These are phyloP conservation scores for Macaria notata DNA, from an alignment of 2,888 invertebrate genomes.

Conservation along the genomic window DNA sequence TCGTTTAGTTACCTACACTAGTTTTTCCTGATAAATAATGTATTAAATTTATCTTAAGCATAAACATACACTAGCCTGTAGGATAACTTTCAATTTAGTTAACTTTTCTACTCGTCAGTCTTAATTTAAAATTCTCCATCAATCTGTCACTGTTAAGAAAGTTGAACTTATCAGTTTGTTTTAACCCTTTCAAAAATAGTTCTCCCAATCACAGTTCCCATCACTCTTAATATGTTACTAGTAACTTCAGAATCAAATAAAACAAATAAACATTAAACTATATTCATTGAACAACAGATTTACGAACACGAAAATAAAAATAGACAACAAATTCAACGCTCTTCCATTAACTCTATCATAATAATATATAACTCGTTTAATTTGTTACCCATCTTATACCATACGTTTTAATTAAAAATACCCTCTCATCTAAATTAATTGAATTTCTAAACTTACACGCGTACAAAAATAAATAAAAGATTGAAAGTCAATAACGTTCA, in stretches of 20 bases:
- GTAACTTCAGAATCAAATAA: background rate
- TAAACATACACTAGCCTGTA: background rate
- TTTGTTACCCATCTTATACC: conserved; percentile 1
- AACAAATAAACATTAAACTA: background rate
- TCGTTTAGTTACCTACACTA: too few relatives aligned
- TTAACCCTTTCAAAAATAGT: conserved; percentile 13
- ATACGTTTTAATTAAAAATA: conserved; percentile 22
- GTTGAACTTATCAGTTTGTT: conserved; percentile 10
- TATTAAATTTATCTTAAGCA: too few relatives aligned
- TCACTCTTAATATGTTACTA: background rate
- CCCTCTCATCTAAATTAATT: conserved; percentile 39
- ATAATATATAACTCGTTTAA: conserved; percentile 1
- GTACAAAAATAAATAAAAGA: conserved; percentile 32
- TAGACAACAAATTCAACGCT: conserved; percentile 8
- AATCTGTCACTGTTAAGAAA: conserved; percentile 15
- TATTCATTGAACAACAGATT: background rate
- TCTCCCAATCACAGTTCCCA: background rate
- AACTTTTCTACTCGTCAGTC: conserved; percentile 16
- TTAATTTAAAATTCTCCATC: conserved; percentile 23
- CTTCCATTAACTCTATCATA: conserved; percentile 5
- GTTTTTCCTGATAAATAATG: too few relatives aligned
- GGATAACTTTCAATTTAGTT: conserved; percentile 19
- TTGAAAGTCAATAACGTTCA: conserved; percentile 36
- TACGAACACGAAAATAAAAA: conserved; percentile 3
- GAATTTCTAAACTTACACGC: conserved; percentile 32